Evolutionary conservation across 2,113 vertebrate genomes (phyloP).

Genomic region (Sarotherodon lohbergeri): DNA sequence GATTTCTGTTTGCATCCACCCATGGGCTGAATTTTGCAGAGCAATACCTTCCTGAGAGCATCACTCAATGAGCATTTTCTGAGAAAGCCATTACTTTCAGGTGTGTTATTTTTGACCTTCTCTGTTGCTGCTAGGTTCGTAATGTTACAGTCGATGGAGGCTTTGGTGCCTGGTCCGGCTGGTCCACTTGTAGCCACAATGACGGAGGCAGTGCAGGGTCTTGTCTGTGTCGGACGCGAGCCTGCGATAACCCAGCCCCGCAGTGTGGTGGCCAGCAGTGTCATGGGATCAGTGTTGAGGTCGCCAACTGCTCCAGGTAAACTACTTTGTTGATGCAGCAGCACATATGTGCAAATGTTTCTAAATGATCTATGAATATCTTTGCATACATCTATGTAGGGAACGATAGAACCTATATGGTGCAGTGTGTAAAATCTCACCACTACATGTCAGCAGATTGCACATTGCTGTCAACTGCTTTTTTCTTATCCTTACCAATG

Average conservation of each 20-base stretch:
- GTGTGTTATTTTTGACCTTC: conserved; percentile 5
- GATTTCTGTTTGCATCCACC: conserved; percentile 40
- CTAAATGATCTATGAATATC: background rate
- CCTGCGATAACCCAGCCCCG: conserved; percentile 86
- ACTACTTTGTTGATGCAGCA: background rate
- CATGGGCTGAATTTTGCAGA: background rate
- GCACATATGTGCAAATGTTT: background rate
- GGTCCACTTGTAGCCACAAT: conserved; percentile 83
- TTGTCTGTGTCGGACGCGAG: conserved; percentile 86
- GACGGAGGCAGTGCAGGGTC: conserved; percentile 79
- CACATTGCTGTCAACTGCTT: too few species aligned
- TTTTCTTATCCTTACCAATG: too few species aligned
- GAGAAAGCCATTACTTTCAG: conserved; percentile 16
- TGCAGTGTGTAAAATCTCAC: too few species aligned
- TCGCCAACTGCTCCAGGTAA: conserved; percentile 95
- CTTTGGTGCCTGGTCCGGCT: conserved; percentile 83
- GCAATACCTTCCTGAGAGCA: conserved; percentile 13
- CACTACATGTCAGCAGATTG: too few species aligned
- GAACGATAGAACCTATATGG: background rate
- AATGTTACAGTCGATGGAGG: conserved; percentile 91
- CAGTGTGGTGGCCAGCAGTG: conserved; percentile 90
- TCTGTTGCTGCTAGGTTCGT: conserved; percentile 71
- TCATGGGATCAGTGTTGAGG: conserved; percentile 85
- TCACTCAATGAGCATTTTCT: conserved; percentile 7
- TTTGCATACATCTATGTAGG: background rate